Evolutionary conservation across 2,113 vertebrate genomes (phyloP), one percentile per base, ranked within the genome.

Genomic region (Rhegmatorhina hoffmannsi): DNA sequence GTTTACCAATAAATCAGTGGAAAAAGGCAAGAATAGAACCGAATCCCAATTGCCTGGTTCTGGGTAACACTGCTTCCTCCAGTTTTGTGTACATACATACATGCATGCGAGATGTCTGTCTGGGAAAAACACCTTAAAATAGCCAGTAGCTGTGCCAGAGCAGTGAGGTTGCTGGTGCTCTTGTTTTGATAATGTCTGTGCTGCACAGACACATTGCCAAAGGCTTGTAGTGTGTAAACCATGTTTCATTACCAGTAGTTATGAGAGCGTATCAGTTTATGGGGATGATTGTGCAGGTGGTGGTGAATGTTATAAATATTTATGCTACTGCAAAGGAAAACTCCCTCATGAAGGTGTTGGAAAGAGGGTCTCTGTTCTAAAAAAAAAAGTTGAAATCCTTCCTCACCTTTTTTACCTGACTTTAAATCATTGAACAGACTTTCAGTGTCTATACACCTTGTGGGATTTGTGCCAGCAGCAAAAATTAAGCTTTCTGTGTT

Each of bases 221-320:
- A 78, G 92, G 53, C 83, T 75, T 75, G 49, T 5, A 58, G 94
- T 1, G 94, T 1, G 7, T 95, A 87, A 94, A 94, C 64, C 88
- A 92, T 9, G 0, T 96, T 94, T 94, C 95, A 94, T 92, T 96
- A 87, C 92, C 79, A 81, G 79, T 8, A 89, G 88, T 89, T 96
- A 92, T 93, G 93, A 92, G 93, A 96, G 80, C 83, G 62, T 96
- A 96, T 97, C 94, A 95, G 94, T 97, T 97, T 97, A 96, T 97
- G 83, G 89, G 94, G 76, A 93, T 89, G 94, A 95, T 95, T 94
- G 93, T 96, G 95, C 94, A 97, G 96, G 94, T 96, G 94, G 92
- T 86, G 89, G 80, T 38, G 86, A 95, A 53, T 79, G 94, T 90
- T 94, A 92, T 73, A 97, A 97, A 97, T 97, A 96, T 97, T 97